Conservation (phyloP, 2,888 invertebrate genomes). For the Xanthorhoe spadicearia region DNA sequence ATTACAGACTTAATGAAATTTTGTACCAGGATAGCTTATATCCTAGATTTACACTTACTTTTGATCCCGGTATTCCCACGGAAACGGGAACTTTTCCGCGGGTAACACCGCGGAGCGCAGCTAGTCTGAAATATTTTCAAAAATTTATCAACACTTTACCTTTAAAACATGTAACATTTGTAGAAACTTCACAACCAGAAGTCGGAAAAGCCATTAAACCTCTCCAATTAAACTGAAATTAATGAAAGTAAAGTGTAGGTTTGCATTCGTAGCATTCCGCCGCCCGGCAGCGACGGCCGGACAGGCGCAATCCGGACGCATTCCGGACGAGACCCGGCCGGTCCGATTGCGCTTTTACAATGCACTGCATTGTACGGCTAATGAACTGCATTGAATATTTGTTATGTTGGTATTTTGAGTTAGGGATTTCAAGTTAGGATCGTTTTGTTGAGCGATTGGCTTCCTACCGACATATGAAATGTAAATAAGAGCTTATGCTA, state of each 20-base stretch:
- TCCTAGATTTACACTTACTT: no score
- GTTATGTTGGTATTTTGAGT: not conserved
- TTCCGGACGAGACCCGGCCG: not conserved
- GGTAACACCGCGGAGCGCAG: no score
- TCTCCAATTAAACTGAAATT: conserved; percentile 7
- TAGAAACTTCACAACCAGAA: not conserved
- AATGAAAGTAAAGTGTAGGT: conserved; percentile 11
- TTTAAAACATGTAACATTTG: not conserved
- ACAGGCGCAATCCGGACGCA: not conserved
- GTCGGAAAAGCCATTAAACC: not conserved
- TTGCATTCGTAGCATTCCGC: not conserved
- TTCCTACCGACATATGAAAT: no score
- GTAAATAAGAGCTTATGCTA: no score
- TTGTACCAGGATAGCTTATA: no score
- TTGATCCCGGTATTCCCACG: no score
- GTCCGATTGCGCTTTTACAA: conserved; percentile 26
- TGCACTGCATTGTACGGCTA: conserved; percentile 8
- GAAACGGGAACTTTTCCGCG: no score
- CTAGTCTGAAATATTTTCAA: not conserved
- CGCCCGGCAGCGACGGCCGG: conserved; percentile 7
- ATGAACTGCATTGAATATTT: conserved; percentile 3
- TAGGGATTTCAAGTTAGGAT: not conserved
- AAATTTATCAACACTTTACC: not conserved
- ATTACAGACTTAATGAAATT: no score
- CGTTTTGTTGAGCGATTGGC: no score